Evolutionary conservation across 2,888 invertebrate genomes (phyloP), one percentile per base, ranked within the genome.

Genomic region (Scaptomyza reducta): DNA sequence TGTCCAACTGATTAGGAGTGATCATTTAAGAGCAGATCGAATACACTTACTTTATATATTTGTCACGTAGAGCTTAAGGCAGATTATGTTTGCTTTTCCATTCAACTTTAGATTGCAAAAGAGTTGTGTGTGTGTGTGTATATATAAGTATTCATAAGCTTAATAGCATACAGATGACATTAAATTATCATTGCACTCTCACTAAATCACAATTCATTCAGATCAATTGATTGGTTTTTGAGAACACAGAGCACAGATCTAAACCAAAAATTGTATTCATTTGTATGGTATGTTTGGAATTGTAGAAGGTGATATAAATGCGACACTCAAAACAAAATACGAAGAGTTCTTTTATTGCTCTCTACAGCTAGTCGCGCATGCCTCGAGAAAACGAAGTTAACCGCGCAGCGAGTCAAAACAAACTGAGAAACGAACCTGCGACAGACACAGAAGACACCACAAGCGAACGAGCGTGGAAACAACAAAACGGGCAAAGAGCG

Each of bases 361-460:
- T 14, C n/a, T 35, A 47, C 10, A 63, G 42, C 57, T n/a, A 64
- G 50, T 51, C 66, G 74, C 79, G 68, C 70, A 70, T 44, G 50
- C 55, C 29, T 6, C 50, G 47, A 40, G 35, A 25, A 42, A 50
- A 57, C 70, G 74, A 82, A 79, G 83, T 86, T 72, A 66, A 56
- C 69, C 70, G 79, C 73, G 72, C 86, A 72, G 45, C 79, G 77
- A 79, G 77, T 79, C 64, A 64, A 71, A 75, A 75, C 68, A 72
- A 74, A 84, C 83, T 84, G 69, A 84, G 63, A 25, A 56, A 7
- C 31, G 16, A 56, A 63, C 49, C 59, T 49, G 33, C 51, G 41
- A 35, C 22, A 14, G 22, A 27, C 67, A 29, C 47, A 44, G 41
- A 53, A 67, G 53, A 58, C 31, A 74, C 70, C 46, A 57, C 9